phyloP scores from a whole-genome alignment of 2,113 vertebrate genomes.

The Lasiurus borealis region DNA sequence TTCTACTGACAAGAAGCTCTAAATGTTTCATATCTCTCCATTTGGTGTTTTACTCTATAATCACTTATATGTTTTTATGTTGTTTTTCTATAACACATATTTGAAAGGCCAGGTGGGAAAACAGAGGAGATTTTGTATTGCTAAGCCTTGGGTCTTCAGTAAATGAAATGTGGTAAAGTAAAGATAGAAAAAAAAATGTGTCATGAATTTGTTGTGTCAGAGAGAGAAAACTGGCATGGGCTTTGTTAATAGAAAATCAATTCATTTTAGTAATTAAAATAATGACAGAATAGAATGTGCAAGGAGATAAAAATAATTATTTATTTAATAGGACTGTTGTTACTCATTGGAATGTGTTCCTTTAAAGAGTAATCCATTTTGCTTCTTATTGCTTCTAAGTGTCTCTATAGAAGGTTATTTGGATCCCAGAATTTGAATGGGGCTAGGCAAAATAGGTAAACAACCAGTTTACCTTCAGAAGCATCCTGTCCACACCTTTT shows the following conservation, averaged over 20 bases:
- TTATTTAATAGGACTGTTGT: slow-evolving; percentile 14
- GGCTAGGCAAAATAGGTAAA: not conserved
- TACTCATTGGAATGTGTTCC: slow-evolving; percentile 36
- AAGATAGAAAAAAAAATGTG: not conserved
- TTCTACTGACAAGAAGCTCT: not conserved
- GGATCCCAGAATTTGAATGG: not conserved
- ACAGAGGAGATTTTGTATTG: slow-evolving; percentile 38
- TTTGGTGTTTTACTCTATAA: slow-evolving; percentile 13
- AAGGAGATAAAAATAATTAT: not conserved
- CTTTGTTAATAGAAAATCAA: not conserved
- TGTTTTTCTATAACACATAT: slow-evolving; percentile 25
- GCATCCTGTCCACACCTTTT: not conserved
- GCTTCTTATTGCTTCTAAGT: slow-evolving; percentile 48
- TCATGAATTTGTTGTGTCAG: slow-evolving; percentile 23
- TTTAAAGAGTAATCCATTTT: not conserved
- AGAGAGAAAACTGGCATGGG: slow-evolving; percentile 24
- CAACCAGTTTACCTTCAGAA: not conserved
- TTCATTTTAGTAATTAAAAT: slow-evolving; percentile 26
- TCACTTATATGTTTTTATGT: slow-evolving; percentile 45
- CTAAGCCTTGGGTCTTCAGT: not conserved
- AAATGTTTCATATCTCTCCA: slow-evolving; percentile 45
- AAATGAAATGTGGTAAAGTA: not conserved
- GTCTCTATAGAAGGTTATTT: slow-evolving; percentile 47
- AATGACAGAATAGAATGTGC: not conserved
- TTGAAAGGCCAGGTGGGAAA: slow-evolving; percentile 21